Percentiles rank a stretch among this genome's conserved stretches.
Evolutionary conservation across 64 coral and sea anemone genomes (phyloP).

Genomic region (Exaiptasia diaphana): DNA sequence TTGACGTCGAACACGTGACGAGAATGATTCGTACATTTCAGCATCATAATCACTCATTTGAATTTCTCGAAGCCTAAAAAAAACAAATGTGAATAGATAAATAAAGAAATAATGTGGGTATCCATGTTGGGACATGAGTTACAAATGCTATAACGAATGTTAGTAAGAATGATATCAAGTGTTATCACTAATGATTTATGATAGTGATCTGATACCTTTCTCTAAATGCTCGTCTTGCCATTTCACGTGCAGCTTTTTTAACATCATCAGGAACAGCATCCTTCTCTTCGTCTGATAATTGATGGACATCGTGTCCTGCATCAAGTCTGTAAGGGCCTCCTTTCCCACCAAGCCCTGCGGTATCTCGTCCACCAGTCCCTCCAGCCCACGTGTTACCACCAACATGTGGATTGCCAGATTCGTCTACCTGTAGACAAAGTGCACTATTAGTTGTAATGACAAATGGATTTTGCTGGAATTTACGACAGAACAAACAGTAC

Average conservation of each 20-base stretch:
- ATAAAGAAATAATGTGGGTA: too few species aligned
- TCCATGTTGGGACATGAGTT: too few species aligned
- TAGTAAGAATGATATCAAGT: too few species aligned
- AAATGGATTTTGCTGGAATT: too few species aligned
- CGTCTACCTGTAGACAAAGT: constrained; percentile 57
- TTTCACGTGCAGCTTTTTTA: constrained; percentile 80
- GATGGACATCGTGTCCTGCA: constrained; percentile 90
- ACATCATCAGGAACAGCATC: constrained; percentile 89
- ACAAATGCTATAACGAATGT: too few species aligned
- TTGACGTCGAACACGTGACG: constrained; percentile 89
- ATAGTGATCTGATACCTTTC: constrained; percentile 52
- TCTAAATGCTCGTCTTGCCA: constrained; percentile 86
- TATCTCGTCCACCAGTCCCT: constrained; percentile 94
- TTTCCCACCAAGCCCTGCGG: constrained; percentile 95
- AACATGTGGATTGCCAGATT: constrained; percentile 76
- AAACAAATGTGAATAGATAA: neutral
- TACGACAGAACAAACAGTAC: too few species aligned
- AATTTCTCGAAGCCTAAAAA: constrained; percentile 79
- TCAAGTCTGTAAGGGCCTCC: constrained; percentile 94
- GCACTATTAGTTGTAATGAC: too few species aligned
- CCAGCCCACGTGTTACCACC: constrained; percentile 98
- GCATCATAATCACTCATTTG: constrained; percentile 98
- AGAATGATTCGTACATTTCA: constrained; percentile 96
- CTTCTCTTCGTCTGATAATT: constrained; percentile 92
- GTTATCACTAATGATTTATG: too few species aligned